Evolutionary conservation across 2,888 invertebrate species (phyloP), one percentile per base, ranked within the genome.

Genomic region (Cantharis nigra): DNA sequence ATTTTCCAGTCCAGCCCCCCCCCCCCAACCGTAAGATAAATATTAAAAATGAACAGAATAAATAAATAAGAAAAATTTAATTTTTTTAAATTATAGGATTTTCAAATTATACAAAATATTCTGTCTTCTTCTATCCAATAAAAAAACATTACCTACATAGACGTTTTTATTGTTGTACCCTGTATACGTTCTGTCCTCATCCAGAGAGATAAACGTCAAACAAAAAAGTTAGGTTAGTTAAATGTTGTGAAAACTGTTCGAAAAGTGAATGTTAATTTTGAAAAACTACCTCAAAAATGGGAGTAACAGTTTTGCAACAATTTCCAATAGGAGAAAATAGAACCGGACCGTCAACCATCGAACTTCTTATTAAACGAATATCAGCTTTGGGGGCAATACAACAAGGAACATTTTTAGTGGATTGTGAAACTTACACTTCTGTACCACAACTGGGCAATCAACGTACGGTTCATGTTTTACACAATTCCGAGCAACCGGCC

Each of bases 401-500:
- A 85, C 93, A 94, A 77, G 98, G 98, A 0, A 96, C 96, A 83
- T 98, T 98, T 87, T 88, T 96, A 71, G 98, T 98, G 0, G 98
- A 98, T 86, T 98, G 98, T 85, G 98, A 98, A 88, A 97, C 97
- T 0, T 98, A 96, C 86, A 93, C 93, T 63, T 95, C 96, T 0
- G 92, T 94, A 67, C 94, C 94, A 1, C 92, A 93, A 84, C 90
- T 95, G 86, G 96, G 95, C 4, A 92, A 93, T 69, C 94, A 94
- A 78, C 93, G 95, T 84, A 94, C 95, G 0, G 94, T 98, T 0
- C 97, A 98, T 88, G 94, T 98, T n/a, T 90, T 98, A 9, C 98
- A 98, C 89, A 97, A 98, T 88, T 97, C 97, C 0, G 98, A 98
- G 86, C 96, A 97, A 85, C 98, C 98, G 0, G 97, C 97, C 0